Percentiles rank a stretch among this genome's conserved stretches.
phyloP scores from a whole-genome alignment of 2,113 vertebrate genomes.

The Stercorarius parasiticus region DNA sequence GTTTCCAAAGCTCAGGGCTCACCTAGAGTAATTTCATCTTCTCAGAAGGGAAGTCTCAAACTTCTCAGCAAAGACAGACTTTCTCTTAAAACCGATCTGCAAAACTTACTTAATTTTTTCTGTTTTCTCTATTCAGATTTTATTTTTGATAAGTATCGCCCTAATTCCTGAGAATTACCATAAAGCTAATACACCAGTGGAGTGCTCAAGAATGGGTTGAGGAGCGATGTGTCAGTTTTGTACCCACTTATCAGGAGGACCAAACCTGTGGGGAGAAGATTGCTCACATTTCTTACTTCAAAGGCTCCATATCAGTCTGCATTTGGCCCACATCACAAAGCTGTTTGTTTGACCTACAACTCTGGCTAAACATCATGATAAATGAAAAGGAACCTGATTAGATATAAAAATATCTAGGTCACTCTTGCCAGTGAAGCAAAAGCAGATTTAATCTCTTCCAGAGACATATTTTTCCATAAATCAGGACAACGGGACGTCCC shows the following conservation, averaged over 20 bases:
- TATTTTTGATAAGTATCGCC: background rate
- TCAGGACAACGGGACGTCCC: background rate
- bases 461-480: background rate
- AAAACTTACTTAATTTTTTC: background rate
- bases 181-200: background rate
- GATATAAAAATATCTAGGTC: background rate
- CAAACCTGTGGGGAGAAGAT: background rate
- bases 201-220: background rate
- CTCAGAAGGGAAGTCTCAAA: background rate
- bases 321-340: background rate
- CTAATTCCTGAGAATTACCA: background rate
- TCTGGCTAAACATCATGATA: background rate
- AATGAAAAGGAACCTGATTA: background rate
- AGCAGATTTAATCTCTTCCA: background rate
- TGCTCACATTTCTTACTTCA: background rate
- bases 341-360: background rate
- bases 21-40: background rate
- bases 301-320: background rate
- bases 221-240: background rate
- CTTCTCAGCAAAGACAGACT: background rate
- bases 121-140: background rate
- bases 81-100: background rate
- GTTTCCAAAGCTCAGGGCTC: background rate
- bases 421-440: background rate
- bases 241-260: background rate